These are phyloP conservation scores for fruit fly (Drosophila melanogaster) DNA, from an alignment of 1,140 invertebrate species.

Conservation along the genomic window Release_6_plus_ISO1_MT NC_004354.4:19425501-19426000, in stretches of 20 bases:
- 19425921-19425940: not conserved
- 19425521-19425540: conserved; percentile 16
- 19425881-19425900: not conserved
- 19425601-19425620: too few relatives aligned
- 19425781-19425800: not conserved
- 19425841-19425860: conserved; percentile 1
- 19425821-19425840: conserved; percentile 12
- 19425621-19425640: not conserved
- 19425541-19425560: conserved; percentile 5
- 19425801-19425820: not conserved
- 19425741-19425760: conserved; percentile 5
- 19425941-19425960: not conserved
- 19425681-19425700: too few relatives aligned
- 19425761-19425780: conserved; percentile 10
- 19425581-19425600: too few relatives aligned
- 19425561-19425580: not conserved
- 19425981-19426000: not conserved
- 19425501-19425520: conserved; percentile 30
- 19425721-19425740: conserved; percentile 10
- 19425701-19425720: conserved; percentile 9
- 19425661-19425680: not conserved
- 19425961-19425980: not conserved
- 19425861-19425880: not conserved
- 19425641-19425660: not conserved
- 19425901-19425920: not conserved